Percentiles rank a stretch among this genome's conserved stretches.
These are phyloP conservation scores for Zootoca vivipara DNA, from an alignment of 2,113 vertebrate genomes.

Conservation along the genomic window DNA sequence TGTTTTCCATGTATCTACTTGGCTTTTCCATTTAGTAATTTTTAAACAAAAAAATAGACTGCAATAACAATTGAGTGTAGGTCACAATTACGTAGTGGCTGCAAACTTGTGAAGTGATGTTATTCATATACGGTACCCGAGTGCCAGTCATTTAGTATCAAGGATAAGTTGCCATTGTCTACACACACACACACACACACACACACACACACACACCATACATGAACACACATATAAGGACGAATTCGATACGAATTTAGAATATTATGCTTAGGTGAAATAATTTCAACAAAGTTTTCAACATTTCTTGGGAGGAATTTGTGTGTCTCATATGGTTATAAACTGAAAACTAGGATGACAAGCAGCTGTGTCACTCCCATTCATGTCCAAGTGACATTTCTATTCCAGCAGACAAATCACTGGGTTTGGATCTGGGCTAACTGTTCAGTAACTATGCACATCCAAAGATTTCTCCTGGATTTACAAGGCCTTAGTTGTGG, in stretches of 20 bases:
- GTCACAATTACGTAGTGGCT: slow-evolving; percentile 57
- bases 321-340: neutral
- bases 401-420: neutral
- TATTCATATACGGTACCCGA: slow-evolving; percentile 42
- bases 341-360: neutral
- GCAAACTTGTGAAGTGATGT: slow-evolving; percentile 9
- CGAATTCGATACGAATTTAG: neutral
- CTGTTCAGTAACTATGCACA: neutral
- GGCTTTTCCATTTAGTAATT: slow-evolving; percentile 45
- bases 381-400: neutral
- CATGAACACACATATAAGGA: neutral
- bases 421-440: neutral
- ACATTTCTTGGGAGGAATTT: neutral
- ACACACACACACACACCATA: too few relatives aligned
- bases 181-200: too few relatives aligned
- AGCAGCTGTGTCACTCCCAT: neutral
- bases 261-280: neutral
- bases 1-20: slow-evolving; percentile 66
- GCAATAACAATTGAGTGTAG: slow-evolving; percentile 39
- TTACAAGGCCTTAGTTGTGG: neutral
- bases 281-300: neutral
- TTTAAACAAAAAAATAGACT: slow-evolving; percentile 50
- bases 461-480: too few relatives aligned
- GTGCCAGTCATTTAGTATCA: slow-evolving; percentile 46
- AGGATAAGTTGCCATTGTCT: neutral